These are phyloP conservation scores for Pseudopodoces humilis DNA, from an alignment of 2,113 vertebrate species.

Conservation along the genomic window DNA sequence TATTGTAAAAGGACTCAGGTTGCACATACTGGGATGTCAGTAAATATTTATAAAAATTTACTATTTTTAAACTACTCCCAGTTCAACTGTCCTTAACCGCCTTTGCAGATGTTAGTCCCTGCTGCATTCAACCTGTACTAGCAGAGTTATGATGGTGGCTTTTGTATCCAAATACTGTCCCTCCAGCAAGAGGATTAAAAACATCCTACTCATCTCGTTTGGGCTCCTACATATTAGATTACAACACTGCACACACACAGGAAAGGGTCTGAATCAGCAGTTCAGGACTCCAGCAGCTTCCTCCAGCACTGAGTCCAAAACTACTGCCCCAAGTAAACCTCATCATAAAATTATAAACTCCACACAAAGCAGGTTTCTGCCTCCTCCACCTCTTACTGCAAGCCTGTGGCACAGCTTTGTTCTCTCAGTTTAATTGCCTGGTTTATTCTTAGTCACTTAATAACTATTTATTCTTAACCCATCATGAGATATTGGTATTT, in stretches of 20 bases:
- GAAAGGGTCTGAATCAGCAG: slow-evolving; percentile 40
- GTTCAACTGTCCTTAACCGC: not conserved
- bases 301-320: not conserved
- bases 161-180: not conserved
- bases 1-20: not conserved
- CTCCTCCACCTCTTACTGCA: not conserved
- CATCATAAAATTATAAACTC: not conserved
- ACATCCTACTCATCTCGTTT: slow-evolving; percentile 13
- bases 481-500: not conserved
- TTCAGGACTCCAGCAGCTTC: not conserved
- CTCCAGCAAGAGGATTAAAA: not conserved
- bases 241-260: not conserved
- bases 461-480: not conserved
- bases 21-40: not conserved
- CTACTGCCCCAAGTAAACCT: not conserved
- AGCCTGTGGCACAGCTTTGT: not conserved
- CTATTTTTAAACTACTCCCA: not conserved
- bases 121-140: not conserved
- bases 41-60: not conserved
- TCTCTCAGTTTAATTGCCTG: not conserved
- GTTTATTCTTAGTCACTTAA: not conserved
- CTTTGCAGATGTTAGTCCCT: not conserved
- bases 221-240: not conserved
- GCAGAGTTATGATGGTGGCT: not conserved
- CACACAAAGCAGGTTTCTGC: not conserved